These are phyloP conservation scores for Gymnodraco acuticeps DNA, from an alignment of 2,797 vertebrate species.

Conservation along the genomic window DNA sequence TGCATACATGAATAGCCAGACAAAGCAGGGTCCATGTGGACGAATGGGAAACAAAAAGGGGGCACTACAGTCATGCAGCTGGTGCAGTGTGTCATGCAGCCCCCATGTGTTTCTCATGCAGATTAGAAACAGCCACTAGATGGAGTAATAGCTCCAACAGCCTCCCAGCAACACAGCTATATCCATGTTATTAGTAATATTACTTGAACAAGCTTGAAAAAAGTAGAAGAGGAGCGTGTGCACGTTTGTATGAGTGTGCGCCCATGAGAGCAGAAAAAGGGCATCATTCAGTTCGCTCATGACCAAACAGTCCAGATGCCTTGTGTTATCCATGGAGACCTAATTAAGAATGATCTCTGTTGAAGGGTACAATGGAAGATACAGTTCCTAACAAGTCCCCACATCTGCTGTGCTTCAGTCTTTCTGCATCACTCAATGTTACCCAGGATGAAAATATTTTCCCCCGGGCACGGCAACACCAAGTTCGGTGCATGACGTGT, in stretches of 20 bases:
- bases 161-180: constrained; percentile 28
- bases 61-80: constrained; percentile 39
- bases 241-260: background rate
- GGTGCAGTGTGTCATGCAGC: constrained; percentile 52
- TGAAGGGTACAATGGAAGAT: constrained; percentile 75
- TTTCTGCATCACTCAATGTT: constrained; percentile 40
- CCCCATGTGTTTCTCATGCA: background rate
- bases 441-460: constrained; percentile 69
- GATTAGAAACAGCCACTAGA: constrained; percentile 70
- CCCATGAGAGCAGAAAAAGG: constrained; percentile 30
- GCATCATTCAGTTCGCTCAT: constrained; percentile 52
- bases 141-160: constrained; percentile 73
- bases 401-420: constrained; percentile 60
- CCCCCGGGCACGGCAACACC: constrained; percentile 58
- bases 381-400: constrained; percentile 72
- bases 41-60: constrained; percentile 12
- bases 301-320: constrained; percentile 72
- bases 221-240: constrained; percentile 17
- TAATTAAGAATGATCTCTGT: constrained; percentile 78
- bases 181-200: constrained; percentile 24
- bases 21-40: constrained; percentile 22
- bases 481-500: constrained; percentile 16
- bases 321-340: constrained; percentile 67
- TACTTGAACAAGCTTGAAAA: constrained; percentile 39
- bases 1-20: constrained; percentile 43